A percentile compares a stretch with the other conserved stretches of the same genome.
Conservation (phyloP, 2,113 vertebrate species). For the Beaufortia kweichowensis region DNA sequence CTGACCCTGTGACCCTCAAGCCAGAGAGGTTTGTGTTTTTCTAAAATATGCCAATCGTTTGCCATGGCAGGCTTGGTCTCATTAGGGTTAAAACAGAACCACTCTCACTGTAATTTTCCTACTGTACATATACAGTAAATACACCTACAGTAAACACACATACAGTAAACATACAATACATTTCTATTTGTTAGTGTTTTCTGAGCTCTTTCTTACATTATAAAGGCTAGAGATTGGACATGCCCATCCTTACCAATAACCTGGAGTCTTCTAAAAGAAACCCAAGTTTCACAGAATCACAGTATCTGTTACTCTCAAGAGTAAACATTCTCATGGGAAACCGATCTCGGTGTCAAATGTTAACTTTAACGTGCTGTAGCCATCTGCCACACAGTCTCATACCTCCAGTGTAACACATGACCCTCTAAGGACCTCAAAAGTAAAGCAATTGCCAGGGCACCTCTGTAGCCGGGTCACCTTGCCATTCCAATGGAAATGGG, state of each 20-base stretch:
- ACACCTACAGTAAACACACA: not conserved
- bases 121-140: too few relatives aligned
- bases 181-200: conserved; percentile 16
- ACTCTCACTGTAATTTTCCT: too few relatives aligned
- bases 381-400: conserved; percentile 20
- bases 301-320: not conserved
- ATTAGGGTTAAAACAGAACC: not conserved
- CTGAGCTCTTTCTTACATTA: conserved; percentile 1
- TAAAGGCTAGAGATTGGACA: conserved; percentile 32
- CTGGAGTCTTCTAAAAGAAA: conserved; percentile 7
- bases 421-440: not conserved
- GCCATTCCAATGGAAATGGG: conserved; percentile 41
- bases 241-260: conserved; percentile 12
- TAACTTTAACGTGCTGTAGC: conserved; percentile 21
- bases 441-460: not conserved
- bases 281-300: not conserved
- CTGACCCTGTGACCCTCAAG: conserved; percentile 57
- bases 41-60: not conserved
- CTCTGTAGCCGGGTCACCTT: conserved; percentile 49
- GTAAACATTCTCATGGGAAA: conserved; percentile 14
- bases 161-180: not conserved
- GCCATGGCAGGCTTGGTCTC: conserved; percentile 28
- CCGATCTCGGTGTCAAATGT: conserved; percentile 27
- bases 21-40: conserved; percentile 10
- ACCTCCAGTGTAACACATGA: not conserved